A percentile compares a stretch with the other conserved stretches of the same genome.
These are phyloP conservation scores for Sebastes reedi DNA, from an alignment of 2,797 vertebrate species.

Conservation along the genomic window DNA sequence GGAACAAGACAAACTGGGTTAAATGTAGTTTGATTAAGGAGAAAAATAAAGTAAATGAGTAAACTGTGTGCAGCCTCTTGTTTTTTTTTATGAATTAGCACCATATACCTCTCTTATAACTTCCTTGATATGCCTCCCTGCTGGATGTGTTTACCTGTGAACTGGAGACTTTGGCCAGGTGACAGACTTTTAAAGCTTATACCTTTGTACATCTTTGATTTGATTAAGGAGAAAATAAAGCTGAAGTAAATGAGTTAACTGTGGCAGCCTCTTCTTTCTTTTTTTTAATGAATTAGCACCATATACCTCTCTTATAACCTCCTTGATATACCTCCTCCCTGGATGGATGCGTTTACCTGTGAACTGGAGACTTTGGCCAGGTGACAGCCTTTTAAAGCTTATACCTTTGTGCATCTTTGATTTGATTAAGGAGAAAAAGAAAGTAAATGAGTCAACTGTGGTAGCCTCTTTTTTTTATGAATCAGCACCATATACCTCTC, in stretches of 20 bases:
- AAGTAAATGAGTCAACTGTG: background rate
- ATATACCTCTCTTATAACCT: background rate
- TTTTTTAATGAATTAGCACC: background rate
- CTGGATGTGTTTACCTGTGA: conserved; percentile 34
- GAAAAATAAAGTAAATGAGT: background rate
- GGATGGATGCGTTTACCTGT: conserved; percentile 25
- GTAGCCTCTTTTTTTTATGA: background rate
- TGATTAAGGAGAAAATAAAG: background rate
- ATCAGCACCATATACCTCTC: background rate
- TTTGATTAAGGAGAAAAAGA: background rate
- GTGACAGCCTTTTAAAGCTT: conserved; percentile 39
- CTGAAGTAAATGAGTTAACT: background rate
- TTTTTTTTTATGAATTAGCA: background rate
- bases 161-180: conserved; percentile 48
- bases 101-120: background rate
- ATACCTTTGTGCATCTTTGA: conserved; percentile 23
- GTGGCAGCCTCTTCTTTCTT: background rate
- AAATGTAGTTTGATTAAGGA: conserved; percentile 18
- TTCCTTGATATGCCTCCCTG: background rate
- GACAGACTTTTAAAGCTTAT: conserved; percentile 29
- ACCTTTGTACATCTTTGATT: conserved; percentile 26
- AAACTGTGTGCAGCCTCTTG: background rate
- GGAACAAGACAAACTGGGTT: conserved; percentile 29
- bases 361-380: conserved; percentile 45
- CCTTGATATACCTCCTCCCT: background rate